Evolutionary conservation across 2,888 invertebrate genomes (phyloP).

Genomic region (Drosophila siamana): DNA sequence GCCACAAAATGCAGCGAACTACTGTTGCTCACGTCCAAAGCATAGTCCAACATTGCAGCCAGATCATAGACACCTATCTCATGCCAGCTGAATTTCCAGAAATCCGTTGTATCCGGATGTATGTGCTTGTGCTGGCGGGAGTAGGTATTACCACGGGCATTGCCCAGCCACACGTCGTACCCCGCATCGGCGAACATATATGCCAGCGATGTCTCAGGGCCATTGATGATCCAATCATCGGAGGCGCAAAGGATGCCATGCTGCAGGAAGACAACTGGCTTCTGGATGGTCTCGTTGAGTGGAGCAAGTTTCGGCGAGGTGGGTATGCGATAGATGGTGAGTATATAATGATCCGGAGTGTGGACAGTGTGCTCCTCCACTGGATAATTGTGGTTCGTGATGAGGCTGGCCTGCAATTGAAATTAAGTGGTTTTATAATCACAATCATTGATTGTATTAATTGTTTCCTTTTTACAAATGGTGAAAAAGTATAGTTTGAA

Average conservation of each 20-base stretch:
- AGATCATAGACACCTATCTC: conserved; percentile 91
- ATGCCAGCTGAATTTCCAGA: conserved; percentile 90
- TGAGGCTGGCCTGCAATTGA: conserved; percentile 73
- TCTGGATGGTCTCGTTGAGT: conserved; percentile 40
- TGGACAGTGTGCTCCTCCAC: conserved; percentile 88
- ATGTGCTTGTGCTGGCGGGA: conserved; percentile 86
- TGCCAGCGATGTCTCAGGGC: conserved; percentile 87
- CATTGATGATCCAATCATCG: conserved; percentile 90
- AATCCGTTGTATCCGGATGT: conserved; percentile 86
- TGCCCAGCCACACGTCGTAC: conserved; percentile 93
- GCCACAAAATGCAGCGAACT: conserved; percentile 90
- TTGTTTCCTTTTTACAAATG: too few relatives aligned
- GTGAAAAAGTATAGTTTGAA: too few relatives aligned
- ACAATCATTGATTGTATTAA: not conserved
- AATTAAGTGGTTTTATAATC: not conserved
- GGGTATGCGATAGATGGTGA: conserved; percentile 83
- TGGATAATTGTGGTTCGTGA: conserved; percentile 86
- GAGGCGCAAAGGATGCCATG: conserved; percentile 91
- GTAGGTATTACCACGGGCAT: conserved; percentile 90
- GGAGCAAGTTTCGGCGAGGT: conserved; percentile 68
- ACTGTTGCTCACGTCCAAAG: conserved; percentile 87
- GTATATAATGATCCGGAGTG: conserved; percentile 82
- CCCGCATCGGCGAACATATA: conserved; percentile 88
- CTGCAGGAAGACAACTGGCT: conserved; percentile 87
- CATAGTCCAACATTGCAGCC: conserved; percentile 92